Evolutionary conservation across 2,797 vertebrate genomes (phyloP).

Genomic region (Girardinus metallicus): DNA sequence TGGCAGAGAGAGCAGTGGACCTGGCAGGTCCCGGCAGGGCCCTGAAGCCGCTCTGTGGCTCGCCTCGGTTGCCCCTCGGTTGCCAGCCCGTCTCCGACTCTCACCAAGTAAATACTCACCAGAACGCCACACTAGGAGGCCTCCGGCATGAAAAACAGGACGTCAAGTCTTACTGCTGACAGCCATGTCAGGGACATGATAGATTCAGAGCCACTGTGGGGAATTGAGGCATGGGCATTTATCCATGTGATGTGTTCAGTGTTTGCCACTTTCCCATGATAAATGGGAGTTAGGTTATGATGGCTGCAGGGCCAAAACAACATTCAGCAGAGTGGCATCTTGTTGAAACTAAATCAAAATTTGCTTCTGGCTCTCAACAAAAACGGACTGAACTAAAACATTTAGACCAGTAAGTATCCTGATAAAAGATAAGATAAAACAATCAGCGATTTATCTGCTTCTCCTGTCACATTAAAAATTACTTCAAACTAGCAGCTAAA

Average conservation of each 20-base stretch:
- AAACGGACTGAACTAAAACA: slow-evolving; percentile 1
- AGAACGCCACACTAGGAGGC: slow-evolving; percentile 57
- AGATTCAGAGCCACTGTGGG: slow-evolving; percentile 33
- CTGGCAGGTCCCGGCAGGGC: slow-evolving; percentile 70
- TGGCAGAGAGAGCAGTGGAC: slow-evolving; percentile 56
- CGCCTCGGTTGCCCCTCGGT: slow-evolving; percentile 52
- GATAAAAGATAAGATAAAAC: not conserved
- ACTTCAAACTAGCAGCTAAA: not conserved
- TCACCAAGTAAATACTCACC: slow-evolving; percentile 47
- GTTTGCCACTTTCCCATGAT: slow-evolving; percentile 53
- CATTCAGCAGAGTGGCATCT: slow-evolving; percentile 33
- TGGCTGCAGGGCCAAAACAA: slow-evolving; percentile 26
- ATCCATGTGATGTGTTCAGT: slow-evolving; percentile 46
- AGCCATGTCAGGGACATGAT: slow-evolving; percentile 41
- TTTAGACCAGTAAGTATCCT: not conserved
- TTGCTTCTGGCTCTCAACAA: slow-evolving; percentile 15
- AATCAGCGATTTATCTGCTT: not conserved
- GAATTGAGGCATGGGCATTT: slow-evolving; percentile 43
- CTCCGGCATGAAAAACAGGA: slow-evolving; percentile 52
- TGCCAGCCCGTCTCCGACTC: slow-evolving; percentile 47
- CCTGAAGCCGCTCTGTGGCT: slow-evolving; percentile 52
- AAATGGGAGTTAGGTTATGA: slow-evolving; percentile 32
- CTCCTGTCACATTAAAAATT: not conserved
- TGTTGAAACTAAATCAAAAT: slow-evolving; percentile 33
- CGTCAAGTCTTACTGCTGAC: slow-evolving; percentile 66